These are phyloP conservation scores for Pangasius djambal DNA, from an alignment of 2,797 vertebrate genomes.

Conservation along the genomic window DNA sequence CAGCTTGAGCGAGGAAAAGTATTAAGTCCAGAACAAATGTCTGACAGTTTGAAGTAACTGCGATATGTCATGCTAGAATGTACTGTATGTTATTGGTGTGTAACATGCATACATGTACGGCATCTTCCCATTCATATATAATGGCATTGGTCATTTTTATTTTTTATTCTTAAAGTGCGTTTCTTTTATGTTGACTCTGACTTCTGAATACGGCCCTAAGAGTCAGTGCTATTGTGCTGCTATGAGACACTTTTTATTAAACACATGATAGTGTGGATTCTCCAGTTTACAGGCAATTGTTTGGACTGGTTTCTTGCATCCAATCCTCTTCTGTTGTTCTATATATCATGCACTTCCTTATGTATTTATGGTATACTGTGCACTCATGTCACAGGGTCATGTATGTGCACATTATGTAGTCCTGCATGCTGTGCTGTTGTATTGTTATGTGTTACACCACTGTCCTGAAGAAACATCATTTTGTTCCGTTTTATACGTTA, in stretches of 20 bases:
- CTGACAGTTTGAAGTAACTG: neutral
- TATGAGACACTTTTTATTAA: neutral
- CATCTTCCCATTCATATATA: neutral
- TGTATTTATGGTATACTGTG: neutral
- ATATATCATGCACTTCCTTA: neutral
- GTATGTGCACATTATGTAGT: neutral
- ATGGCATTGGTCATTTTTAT: neutral
- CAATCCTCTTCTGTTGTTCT: neutral
- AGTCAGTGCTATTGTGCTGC: neutral
- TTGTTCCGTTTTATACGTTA: neutral
- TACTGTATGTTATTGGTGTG: too few relatives aligned
- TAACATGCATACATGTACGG: neutral
- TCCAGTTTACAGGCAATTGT: neutral
- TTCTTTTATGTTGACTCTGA: neutral
- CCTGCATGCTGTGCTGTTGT: neutral
- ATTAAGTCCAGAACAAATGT: neutral
- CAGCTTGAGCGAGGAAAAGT: neutral
- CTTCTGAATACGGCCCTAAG: neutral
- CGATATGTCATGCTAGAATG: neutral
- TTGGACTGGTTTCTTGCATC: neutral
- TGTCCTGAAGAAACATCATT: neutral
- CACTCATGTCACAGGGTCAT: neutral
- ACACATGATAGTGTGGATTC: neutral
- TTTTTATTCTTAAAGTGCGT: neutral
- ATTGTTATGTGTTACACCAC: neutral